phyloP scores from a whole-genome alignment of 2,113 vertebrate genomes.

The Camarhynchus parvulus region DNA sequence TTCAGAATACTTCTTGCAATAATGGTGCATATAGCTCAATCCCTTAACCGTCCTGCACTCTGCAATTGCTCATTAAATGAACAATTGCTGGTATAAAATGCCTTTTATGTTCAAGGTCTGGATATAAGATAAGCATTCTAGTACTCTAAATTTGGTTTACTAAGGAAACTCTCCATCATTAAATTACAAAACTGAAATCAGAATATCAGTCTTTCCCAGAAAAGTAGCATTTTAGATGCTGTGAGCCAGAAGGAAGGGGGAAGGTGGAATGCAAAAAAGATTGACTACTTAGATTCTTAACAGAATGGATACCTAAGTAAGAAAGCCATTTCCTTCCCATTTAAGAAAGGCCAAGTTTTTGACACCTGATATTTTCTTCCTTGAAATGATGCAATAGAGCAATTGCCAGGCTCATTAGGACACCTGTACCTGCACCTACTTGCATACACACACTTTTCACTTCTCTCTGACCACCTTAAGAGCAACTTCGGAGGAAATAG shows the following conservation, averaged over 20 bases:
- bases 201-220: constrained; percentile 81
- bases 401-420: constrained; percentile 24
- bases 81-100: constrained; percentile 90
- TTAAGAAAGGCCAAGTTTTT: constrained; percentile 18
- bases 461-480: background rate
- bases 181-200: constrained; percentile 84
- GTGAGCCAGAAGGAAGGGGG: constrained; percentile 38
- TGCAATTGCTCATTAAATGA: constrained; percentile 95
- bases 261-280: background rate
- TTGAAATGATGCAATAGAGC: background rate
- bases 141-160: constrained; percentile 91
- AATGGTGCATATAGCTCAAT: constrained; percentile 94
- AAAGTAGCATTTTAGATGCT: constrained; percentile 74
- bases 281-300: constrained; percentile 41
- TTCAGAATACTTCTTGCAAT: constrained; percentile 98
- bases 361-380: background rate
- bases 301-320: constrained; percentile 45
- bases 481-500: background rate
- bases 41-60: constrained; percentile 88
- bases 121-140: constrained; percentile 91
- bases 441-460: background rate
- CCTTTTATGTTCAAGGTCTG: constrained; percentile 89
- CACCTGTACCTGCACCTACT: background rate
- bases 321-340: constrained; percentile 41
- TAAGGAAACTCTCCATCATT: constrained; percentile 87